These are phyloP conservation scores for Drosophila sp. DNA, from an alignment of 1,140 invertebrate genomes.

Conservation along the genomic window DNA sequence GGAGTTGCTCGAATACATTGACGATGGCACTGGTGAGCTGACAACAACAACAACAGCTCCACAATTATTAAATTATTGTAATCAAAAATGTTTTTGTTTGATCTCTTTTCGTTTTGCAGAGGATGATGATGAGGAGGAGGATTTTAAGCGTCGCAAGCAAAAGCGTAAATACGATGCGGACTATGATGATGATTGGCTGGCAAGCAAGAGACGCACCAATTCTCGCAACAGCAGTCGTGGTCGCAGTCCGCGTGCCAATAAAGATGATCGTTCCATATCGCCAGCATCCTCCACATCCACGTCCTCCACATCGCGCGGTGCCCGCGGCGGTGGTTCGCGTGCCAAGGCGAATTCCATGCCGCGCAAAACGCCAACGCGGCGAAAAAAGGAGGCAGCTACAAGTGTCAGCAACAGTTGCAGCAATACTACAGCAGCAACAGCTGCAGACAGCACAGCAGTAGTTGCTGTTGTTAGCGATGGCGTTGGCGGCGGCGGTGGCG, in stretches of 20 bases:
- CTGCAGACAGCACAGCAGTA: constrained; percentile 27
- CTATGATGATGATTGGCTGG: constrained; percentile 83
- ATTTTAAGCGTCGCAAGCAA: constrained; percentile 74
- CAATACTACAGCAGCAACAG: constrained; percentile 27
- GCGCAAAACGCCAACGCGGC: constrained; percentile 72
- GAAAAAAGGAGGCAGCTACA: constrained; percentile 63
- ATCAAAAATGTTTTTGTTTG: constrained; percentile 12
- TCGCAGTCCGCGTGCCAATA: constrained; percentile 65
- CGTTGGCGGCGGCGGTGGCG: constrained; percentile 13
- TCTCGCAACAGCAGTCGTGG: constrained; percentile 74
- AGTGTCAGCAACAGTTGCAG: constrained; percentile 11
- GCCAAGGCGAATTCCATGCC: constrained; percentile 56
- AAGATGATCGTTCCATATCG: constrained; percentile 80
- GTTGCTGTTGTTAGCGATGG: constrained; percentile 1
- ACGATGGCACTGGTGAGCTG: constrained; percentile 78
- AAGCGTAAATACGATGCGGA: constrained; percentile 80
- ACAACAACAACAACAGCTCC: not conserved
- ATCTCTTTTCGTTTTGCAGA: constrained; percentile 42
- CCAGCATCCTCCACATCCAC: constrained; percentile 79
- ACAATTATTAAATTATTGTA: not conserved
- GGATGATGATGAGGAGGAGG: constrained; percentile 81
- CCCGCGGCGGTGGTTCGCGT: constrained; percentile 40
- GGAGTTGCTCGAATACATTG: constrained; percentile 79
- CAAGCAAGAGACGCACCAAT: constrained; percentile 58
- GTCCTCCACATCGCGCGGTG: constrained; percentile 67